A percentile compares a stretch with the other conserved stretches of the same genome.
These are phyloP conservation scores for Yasuhikotakia modesta DNA, from an alignment of 2,797 vertebrate genomes.

Conservation along the genomic window DNA sequence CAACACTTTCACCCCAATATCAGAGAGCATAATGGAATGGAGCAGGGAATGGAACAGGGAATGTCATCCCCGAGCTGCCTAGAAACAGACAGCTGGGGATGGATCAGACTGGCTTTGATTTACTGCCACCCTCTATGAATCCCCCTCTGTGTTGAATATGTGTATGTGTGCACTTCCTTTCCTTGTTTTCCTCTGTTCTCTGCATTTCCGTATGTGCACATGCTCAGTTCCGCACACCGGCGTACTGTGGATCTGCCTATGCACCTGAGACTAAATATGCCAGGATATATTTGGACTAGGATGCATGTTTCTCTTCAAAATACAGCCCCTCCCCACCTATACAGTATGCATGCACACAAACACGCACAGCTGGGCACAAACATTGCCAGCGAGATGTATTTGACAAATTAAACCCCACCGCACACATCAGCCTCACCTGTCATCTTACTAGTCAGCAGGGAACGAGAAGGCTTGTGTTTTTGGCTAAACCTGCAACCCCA, in stretches of 20 bases:
- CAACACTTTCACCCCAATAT: not conserved
- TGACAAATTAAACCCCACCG: conserved; percentile 75
- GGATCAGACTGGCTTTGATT: conserved; percentile 51
- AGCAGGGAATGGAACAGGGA: not conserved
- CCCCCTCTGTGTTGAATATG: conserved; percentile 9
- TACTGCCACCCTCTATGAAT: conserved; percentile 28
- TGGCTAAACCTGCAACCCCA: conserved; percentile 68
- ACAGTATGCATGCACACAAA: not conserved
- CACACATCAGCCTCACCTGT: conserved; percentile 58
- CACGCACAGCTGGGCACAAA: conserved; percentile 58
- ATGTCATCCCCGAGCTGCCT: not conserved
- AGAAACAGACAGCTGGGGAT: conserved; percentile 17
- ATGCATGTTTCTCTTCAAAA: conserved; percentile 27
- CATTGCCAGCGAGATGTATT: conserved; percentile 67
- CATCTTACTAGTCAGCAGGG: conserved; percentile 71
- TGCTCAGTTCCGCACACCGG: not conserved
- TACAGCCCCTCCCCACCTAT: not conserved
- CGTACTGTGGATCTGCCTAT: conserved; percentile 19
- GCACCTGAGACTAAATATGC: conserved; percentile 36
- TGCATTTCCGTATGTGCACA: not conserved
- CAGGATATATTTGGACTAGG: conserved; percentile 39
- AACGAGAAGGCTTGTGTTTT: conserved; percentile 46
- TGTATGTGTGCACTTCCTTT: conserved; percentile 13
- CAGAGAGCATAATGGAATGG: conserved; percentile 16
- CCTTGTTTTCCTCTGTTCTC: not conserved